These are phyloP conservation scores for Bugula neritina DNA, from an alignment of 2,888 invertebrate species.

Conservation along the genomic window DNA sequence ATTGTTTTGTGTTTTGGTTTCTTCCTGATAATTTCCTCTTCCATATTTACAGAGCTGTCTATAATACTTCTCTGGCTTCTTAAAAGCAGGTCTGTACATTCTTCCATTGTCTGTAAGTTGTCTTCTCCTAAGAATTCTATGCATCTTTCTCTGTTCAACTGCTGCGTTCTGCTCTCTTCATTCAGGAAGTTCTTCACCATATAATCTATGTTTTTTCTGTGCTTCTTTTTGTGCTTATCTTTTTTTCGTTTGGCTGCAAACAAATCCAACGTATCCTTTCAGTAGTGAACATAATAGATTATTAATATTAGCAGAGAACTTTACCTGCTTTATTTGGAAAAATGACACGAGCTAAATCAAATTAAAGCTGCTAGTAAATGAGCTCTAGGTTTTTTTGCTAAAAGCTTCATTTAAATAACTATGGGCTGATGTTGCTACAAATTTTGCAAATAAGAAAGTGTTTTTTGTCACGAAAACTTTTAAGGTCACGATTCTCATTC, in stretches of 20 bases:
- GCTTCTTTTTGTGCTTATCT: constrained; percentile 4
- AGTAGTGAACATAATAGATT: too few relatives aligned
- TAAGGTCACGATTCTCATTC: too few relatives aligned
- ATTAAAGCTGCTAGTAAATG: too few relatives aligned
- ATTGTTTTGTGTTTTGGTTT: background rate
- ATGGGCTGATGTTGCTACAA: too few relatives aligned
- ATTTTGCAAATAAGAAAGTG: too few relatives aligned
- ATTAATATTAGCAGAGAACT: too few relatives aligned
- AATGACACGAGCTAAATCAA: too few relatives aligned
- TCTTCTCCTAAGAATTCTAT: constrained; percentile 1
- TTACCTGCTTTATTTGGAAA: too few relatives aligned
- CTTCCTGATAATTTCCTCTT: background rate
- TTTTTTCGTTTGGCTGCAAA: background rate
- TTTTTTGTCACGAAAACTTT: too few relatives aligned
- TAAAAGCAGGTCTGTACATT: constrained; percentile 11
- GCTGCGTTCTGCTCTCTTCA: constrained; percentile 12
- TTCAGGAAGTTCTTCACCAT: constrained; percentile 13
- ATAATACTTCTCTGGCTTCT: background rate
- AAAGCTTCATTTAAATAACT: too few relatives aligned
- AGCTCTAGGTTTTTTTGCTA: too few relatives aligned
- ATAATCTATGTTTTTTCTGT: constrained; percentile 25
- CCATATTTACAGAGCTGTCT: constrained; percentile 6
- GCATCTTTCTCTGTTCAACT: constrained; percentile 9
- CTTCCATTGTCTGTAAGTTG: constrained; percentile 12
- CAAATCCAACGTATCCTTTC: too few relatives aligned